phyloP scores from a whole-genome alignment of 2,797 vertebrate species.

The Phrynocephalus guinanensis region DNA sequence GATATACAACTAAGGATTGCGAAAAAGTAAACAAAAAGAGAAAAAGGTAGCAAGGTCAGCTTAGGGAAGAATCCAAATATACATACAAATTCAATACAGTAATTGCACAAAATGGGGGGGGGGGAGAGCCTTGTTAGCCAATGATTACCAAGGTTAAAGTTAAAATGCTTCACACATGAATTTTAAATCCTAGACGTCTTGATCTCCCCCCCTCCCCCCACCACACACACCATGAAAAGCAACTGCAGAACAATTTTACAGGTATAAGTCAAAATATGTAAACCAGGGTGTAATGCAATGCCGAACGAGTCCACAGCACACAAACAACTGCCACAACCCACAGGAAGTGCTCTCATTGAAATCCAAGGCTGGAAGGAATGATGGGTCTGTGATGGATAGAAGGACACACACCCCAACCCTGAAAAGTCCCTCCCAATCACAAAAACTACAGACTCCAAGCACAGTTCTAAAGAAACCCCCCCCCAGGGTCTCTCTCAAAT shows the following conservation, averaged over 20 bases:
- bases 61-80: slow-evolving; percentile 75
- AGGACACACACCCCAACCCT: too few relatives aligned
- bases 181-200: slow-evolving; percentile 59
- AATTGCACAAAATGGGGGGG: slow-evolving; percentile 74
- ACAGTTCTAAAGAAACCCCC: too few relatives aligned
- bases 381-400: too few relatives aligned
- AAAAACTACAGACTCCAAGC: too few relatives aligned
- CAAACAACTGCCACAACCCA: too few relatives aligned
- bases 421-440: too few relatives aligned
- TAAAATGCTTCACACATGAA: slow-evolving; percentile 71
- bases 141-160: slow-evolving; percentile 65
- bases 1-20: slow-evolving; percentile 70
- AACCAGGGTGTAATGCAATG: slow-evolving; percentile 64
- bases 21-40: slow-evolving; percentile 47
- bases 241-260: slow-evolving; percentile 69
- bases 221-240: background rate
- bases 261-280: slow-evolving; percentile 66
- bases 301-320: too few relatives aligned
- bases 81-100: slow-evolving; percentile 77
- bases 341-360: background rate
- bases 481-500: too few relatives aligned
- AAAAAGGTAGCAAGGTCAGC: slow-evolving; percentile 62
- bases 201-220: slow-evolving; percentile 7
- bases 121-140: slow-evolving; percentile 63
- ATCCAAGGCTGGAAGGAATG: background rate